Evolutionary conservation across 2,113 vertebrate genomes (phyloP).

Genomic region (Salvator merianae): DNA sequence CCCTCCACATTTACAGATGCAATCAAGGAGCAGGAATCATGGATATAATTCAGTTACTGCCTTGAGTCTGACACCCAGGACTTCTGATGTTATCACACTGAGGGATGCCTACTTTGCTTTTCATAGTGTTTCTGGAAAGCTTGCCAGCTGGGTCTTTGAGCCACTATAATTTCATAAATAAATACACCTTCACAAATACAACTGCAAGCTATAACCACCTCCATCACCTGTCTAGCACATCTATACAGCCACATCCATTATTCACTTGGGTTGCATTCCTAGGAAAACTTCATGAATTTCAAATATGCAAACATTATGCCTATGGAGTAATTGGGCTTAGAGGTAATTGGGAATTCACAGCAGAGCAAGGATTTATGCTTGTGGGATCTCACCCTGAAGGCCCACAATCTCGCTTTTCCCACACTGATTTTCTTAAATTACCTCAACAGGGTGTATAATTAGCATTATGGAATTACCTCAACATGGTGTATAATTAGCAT

Average conservation of each 20-base stretch:
- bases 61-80: not conserved
- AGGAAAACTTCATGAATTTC: too few species aligned
- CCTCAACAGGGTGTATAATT: not conserved
- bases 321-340: too few species aligned
- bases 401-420: not conserved
- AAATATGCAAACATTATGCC: too few species aligned
- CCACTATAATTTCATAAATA: not conserved
- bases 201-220: not conserved
- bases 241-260: too few species aligned
- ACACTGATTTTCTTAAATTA: not conserved
- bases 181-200: not conserved
- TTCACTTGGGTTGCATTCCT: too few species aligned
- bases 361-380: not conserved
- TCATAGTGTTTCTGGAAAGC: not conserved
- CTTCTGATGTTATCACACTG: not conserved
- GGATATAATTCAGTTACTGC: too few species aligned
- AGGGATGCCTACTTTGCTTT: not conserved
- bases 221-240: not conserved
- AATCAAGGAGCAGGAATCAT: not conserved
- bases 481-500: too few species aligned
- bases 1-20: not conserved
- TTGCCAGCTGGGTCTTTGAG: not conserved
- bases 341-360: not conserved
- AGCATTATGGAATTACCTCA: not conserved
- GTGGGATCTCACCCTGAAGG: not conserved